Evolutionary conservation across 2,888 invertebrate genomes (phyloP), one percentile per base, ranked within the genome.

Genomic region (Epirrhoe alternata): DNA sequence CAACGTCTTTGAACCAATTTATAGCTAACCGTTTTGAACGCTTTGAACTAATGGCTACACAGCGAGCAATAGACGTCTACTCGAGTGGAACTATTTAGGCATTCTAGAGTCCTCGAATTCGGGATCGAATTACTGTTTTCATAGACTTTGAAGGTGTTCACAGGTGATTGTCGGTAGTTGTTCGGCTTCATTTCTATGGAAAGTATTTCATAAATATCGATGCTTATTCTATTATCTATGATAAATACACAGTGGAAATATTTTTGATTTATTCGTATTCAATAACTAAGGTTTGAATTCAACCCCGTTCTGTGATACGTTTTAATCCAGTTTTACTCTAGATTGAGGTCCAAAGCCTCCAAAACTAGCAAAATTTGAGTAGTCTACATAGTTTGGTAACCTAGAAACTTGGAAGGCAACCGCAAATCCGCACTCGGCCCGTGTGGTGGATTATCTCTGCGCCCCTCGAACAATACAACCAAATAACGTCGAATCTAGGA

Each of bases 1-100:
- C 67, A 53, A 53, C 55, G 67, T 67, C 56, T 67, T 54, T n/a
- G 30, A 49, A 64, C 54, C 31, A 49, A 59, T 64, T 54, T 42
- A 17, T 35, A 57, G 57, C 42, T 49, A 38, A 47, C 45, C 56
- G 24, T 24, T 24, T 24, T 24, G 24, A 24, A 24, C 30, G 33
- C 54, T 55, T 7, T 10, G 24, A 10, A 14, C 47, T 35, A 54
- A 49, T 45, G 14, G 31, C 42, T 50, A 50, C 31, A 47, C 56
- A 31, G 31, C 14, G 6, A 0, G 47, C 49, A 53, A 53, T 35
- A 33, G 53, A 24, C 6, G 33, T n/a, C 24, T 8, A 14, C 33
- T 35, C 33, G 14, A 14, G 33, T 53, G 51, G 30, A 51, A 10
- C 24, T 51, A 51, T 30, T 24, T 50, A 12, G 24, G 16, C 16